A percentile compares a stretch with the other conserved stretches of the same genome.
These are phyloP conservation scores for Macrosiphum euphorbiae DNA, from an alignment of 2,888 invertebrate species.

Conservation along the genomic window DNA sequence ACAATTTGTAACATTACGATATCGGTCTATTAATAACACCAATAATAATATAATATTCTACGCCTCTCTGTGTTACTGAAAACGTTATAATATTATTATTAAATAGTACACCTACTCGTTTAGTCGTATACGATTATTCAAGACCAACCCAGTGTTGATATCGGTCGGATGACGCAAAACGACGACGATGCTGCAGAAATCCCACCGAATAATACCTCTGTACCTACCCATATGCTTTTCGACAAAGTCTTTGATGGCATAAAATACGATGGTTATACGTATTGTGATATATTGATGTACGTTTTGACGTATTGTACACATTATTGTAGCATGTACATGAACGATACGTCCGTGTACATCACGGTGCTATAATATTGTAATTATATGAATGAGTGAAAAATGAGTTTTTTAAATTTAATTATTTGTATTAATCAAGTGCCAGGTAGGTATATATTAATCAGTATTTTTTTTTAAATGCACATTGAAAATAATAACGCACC, in stretches of 20 bases:
- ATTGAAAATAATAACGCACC: not conserved
- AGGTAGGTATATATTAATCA: not conserved
- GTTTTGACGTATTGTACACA: no score
- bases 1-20: not conserved
- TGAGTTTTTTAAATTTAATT: not conserved
- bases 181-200: not conserved
- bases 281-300: no score
- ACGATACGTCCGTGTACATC: not conserved
- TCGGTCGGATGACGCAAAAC: not conserved
- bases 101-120: not conserved
- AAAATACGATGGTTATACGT: not conserved
- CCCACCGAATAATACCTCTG: not conserved
- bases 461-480: not conserved
- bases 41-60: not conserved
- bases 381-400: not conserved
- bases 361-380: not conserved
- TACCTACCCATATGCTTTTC: not conserved
- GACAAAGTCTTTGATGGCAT: not conserved
- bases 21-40: not conserved
- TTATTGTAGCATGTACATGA: not conserved
- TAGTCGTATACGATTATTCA: not conserved
- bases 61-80: not conserved
- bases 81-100: not conserved
- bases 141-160: constrained; percentile 2
- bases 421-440: not conserved